Evolutionary conservation across 1,140 invertebrate species (phyloP).

Genomic region (Drosophila hydei): DNA sequence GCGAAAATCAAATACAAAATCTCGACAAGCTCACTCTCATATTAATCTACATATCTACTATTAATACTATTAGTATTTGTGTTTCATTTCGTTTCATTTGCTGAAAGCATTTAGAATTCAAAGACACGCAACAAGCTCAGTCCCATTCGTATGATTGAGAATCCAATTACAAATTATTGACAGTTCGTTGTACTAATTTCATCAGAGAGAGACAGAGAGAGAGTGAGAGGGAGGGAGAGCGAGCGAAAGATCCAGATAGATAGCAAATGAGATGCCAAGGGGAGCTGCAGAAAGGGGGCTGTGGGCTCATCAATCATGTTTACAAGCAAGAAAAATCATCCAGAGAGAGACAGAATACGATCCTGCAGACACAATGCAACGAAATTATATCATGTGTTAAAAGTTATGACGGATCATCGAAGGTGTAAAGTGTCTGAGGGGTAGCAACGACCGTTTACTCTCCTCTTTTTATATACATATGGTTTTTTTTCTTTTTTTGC

Average conservation of each 20-base stretch:
- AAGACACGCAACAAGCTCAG: no score
- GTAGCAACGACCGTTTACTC: constrained; percentile 46
- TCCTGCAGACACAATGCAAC: constrained; percentile 70
- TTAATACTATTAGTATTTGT: no score
- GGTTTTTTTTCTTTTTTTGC: constrained; percentile 51
- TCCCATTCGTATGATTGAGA: constrained; percentile 59
- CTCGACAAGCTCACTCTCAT: no score
- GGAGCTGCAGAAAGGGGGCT: constrained; percentile 2
- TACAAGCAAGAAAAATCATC: constrained; percentile 30
- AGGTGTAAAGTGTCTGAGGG: constrained; percentile 74
- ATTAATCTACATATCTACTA: no score
- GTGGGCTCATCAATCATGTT: constrained; percentile 72
- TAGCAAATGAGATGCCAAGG: background rate
- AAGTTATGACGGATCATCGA: constrained; percentile 81
- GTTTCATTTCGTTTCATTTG: no score
- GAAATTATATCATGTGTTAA: constrained; percentile 83
- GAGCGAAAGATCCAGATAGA: constrained; percentile 1
- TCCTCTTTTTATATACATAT: background rate
- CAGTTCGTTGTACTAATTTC: constrained; percentile 79
- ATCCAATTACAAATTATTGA: constrained; percentile 76
- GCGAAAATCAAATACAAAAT: no score
- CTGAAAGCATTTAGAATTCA: no score
- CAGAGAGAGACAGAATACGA: constrained; percentile 29
- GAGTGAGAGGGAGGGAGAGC: background rate
- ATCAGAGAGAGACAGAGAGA: constrained; percentile 10